These are phyloP conservation scores for Trachymyrmex cornetzi DNA, from an alignment of 1,140 invertebrate species.

Conservation along the genomic window DNA sequence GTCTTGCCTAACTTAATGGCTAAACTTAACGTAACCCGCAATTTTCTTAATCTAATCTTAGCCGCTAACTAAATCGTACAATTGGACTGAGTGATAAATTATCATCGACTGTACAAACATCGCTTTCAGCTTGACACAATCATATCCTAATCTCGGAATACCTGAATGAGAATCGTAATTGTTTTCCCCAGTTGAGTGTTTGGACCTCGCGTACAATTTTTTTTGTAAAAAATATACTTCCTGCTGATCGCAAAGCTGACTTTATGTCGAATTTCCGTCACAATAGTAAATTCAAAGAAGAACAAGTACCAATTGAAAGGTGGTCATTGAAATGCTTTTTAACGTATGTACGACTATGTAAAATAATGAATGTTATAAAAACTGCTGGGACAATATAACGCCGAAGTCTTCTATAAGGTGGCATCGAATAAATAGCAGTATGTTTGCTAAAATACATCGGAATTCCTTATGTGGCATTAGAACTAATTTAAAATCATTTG, in stretches of 20 bases:
- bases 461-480: slow-evolving; percentile 13
- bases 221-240: slow-evolving; percentile 75
- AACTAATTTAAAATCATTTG: slow-evolving; percentile 35
- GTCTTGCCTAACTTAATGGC: slow-evolving; percentile 65
- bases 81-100: slow-evolving; percentile 77
- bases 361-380: slow-evolving; percentile 30
- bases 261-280: slow-evolving; percentile 27
- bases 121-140: slow-evolving; percentile 66
- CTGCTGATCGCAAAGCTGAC: slow-evolving; percentile 54
- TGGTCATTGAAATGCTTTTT: slow-evolving; percentile 1
- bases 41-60: slow-evolving; percentile 75
- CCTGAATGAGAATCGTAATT: slow-evolving; percentile 42
- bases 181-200: slow-evolving; percentile 50
- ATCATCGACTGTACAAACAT: slow-evolving; percentile 77
- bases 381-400: not conserved
- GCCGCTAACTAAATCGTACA: slow-evolving; percentile 76
- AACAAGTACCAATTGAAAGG: slow-evolving; percentile 48
- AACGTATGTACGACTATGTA: slow-evolving; percentile 25
- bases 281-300: slow-evolving; percentile 42
- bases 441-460: slow-evolving; percentile 16
- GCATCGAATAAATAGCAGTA: not conserved
- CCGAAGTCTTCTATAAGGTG: slow-evolving; percentile 9
- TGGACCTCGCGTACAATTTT: slow-evolving; percentile 72
- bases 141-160: slow-evolving; percentile 57
- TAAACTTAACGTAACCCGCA: slow-evolving; percentile 72